Base-by-base conservation (phyloP, 2,113 vertebrate genomes). In the Rhagologus leucostigma region DNA sequence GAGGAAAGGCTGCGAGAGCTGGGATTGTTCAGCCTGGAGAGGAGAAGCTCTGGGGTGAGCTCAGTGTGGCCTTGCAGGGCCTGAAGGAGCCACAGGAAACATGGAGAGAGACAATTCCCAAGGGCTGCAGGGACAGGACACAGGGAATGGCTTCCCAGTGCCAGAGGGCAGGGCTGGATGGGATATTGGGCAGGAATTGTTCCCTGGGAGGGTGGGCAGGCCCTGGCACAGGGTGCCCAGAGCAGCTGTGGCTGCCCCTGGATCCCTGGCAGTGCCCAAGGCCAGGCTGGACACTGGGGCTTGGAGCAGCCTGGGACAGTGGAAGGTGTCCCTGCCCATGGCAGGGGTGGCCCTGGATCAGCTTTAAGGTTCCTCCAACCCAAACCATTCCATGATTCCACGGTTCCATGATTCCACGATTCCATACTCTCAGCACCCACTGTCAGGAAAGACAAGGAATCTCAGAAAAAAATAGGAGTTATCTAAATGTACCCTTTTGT, bases 361-460 rank as follows among this genome's bases (percentile, higher is more conserved):
- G 4, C 37, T 24, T 33, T 10, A 0, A 10, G 4, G 21, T 33
- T 23, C 18, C 8, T 37, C 42, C 53, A 35, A 50, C 22, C 44
- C 16, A 49, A 59, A 18, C 8, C 2, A 1, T 18, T 82, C 3
- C 5, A 9, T 3, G 19, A 16, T 16, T 27, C 52, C 37, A n/a
- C 3, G 0, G 17, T 37, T 53, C 20, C 20, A 52, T 9, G 2
- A 16, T 56, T n/a, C n/a, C n/a, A n/a, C n/a, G n/a, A n/a, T n/a
- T 74, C 52, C 53, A 35, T 3, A 0, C 24, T 37, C 73, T 37
- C n/a, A 49, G 27, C 56, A 60, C 3, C 12, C 74, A 49, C 44
- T 7, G 9, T 39, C 16, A 30, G 27, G 9, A 37, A 60, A 49
- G 7, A 19, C 21, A 76, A 47, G 21, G 10, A 39, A 76, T 60